Conservation (phyloP, 2,797 vertebrate genomes). For the Eulemur coronatus region DNA sequence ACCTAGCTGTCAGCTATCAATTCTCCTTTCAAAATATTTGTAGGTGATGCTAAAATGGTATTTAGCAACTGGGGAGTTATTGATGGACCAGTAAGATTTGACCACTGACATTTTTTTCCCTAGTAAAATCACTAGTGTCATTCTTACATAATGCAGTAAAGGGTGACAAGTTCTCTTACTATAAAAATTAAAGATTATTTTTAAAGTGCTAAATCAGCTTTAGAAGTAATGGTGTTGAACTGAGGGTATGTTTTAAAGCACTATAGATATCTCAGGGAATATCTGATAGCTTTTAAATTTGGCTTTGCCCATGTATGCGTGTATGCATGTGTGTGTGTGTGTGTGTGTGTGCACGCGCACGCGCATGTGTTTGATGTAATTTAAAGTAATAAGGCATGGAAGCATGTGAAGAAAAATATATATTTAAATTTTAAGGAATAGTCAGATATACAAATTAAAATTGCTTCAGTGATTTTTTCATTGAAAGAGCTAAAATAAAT, state of each 20-base stretch:
- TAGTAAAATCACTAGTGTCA: slow-evolving; percentile 48
- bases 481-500: background rate
- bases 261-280: slow-evolving; percentile 21
- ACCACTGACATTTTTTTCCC: slow-evolving; percentile 36
- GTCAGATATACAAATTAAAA: background rate
- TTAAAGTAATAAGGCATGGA: background rate
- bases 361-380: background rate
- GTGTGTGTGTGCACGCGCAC: background rate
- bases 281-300: background rate
- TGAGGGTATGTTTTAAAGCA: background rate
- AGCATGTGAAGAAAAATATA: background rate
- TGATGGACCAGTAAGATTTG: slow-evolving; percentile 48
- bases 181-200: slow-evolving; percentile 53
- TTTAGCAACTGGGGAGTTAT: slow-evolving; percentile 53
- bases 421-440: slow-evolving; percentile 1
- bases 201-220: background rate
- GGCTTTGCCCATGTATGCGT: background rate
- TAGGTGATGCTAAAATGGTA: slow-evolving; percentile 42
- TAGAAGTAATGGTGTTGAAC: background rate
- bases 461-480: slow-evolving; percentile 28
- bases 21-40: slow-evolving; percentile 61
- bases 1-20: slow-evolving; percentile 32
- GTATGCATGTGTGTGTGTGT: background rate
- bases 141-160: slow-evolving; percentile 44
- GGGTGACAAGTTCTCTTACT: slow-evolving; percentile 41